Evolutionary conservation across 2,113 vertebrate species (phyloP).

Genomic region (Nerophis ophidion): DNA sequence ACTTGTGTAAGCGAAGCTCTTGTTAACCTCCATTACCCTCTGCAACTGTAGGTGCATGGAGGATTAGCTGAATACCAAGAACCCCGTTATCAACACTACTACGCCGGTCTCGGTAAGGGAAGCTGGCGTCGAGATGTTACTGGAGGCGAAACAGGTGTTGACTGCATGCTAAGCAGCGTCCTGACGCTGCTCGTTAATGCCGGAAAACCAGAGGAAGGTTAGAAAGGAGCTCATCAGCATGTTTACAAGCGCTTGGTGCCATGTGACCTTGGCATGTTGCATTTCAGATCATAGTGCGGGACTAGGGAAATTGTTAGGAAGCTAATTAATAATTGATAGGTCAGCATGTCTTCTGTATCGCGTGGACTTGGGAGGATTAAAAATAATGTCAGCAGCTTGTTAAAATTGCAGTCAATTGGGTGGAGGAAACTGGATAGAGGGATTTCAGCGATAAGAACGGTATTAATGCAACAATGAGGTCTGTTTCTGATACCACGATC

Average conservation of each 20-base stretch:
- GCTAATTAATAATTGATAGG: conserved; percentile 40
- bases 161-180: conserved; percentile 54
- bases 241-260: conserved; percentile 3
- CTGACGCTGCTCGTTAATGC: conserved; percentile 50
- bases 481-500: too few relatives aligned
- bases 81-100: conserved; percentile 22
- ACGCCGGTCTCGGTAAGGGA: conserved; percentile 15
- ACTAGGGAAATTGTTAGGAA: conserved; percentile 31
- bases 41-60: conserved; percentile 27
- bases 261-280: conserved; percentile 41
- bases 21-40: conserved; percentile 68
- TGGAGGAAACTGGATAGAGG: neutral
- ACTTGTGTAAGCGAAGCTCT: conserved; percentile 49
- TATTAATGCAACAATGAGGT: too few relatives aligned
- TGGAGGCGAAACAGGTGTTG: conserved; percentile 52
- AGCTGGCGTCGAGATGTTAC: conserved; percentile 50
- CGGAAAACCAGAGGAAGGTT: conserved; percentile 25
- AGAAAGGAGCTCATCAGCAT: conserved; percentile 14
- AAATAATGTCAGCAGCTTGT: neutral
- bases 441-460: too few relatives aligned
- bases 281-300: conserved; percentile 26
- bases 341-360: conserved; percentile 12
- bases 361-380: neutral
- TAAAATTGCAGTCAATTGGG: neutral
- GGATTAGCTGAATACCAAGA: conserved; percentile 65